Evolutionary conservation across 2,888 invertebrate genomes (phyloP), one percentile per base, ranked within the genome.

Genomic region (Ochropleura leucogaster): DNA sequence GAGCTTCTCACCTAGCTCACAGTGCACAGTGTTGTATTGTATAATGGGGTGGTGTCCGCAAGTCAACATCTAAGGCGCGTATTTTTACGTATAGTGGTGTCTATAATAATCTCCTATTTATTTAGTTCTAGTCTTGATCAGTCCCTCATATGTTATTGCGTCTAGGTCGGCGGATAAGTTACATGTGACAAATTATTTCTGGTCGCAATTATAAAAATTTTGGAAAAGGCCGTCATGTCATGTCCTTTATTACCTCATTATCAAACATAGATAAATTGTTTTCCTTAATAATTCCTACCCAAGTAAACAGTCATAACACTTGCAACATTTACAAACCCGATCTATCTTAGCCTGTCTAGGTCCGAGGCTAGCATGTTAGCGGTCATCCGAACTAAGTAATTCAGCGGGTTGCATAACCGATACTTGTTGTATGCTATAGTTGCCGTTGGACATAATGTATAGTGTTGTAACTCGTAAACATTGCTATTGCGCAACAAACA

Each of bases 401-500:
- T 80, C 68, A 82, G 57, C 20, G 20, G 47, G 53, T 84, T 85
- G 75, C 74, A 68, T 71, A 85, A 84, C 60, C 67, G 30, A 77
- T 79, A 80, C 76, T 74, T 76, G 85, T 75, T 80, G 76, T 77
- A 79, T 77, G 62, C 62, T 70, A 66, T 71, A 74, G 64, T 66
- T 76, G 68, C 68, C 64, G 30, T 65, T 73, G 67, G 70, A 62
- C 67, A 75, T 81, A 79, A 77, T 74, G 47, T 73, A n/a, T n/a
- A 20, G 62, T 85, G 68, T 85, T 76, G 85, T 79, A 83, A 86
- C 67, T 70, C 72, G 63, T 74, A 72, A 83, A 86, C 53, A 82
- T 62, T 72, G 55, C 59, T 59, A 65, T 87, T 83, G 57, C 69
- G 67, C 60, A 83, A 86, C 51, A 82, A 64, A 82, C 46, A 53